Percentiles rank a stretch among this genome's conserved stretches.
These are phyloP conservation scores for Rhincodon typus DNA, from an alignment of 2,797 vertebrate species.

Conservation along the genomic window DNA sequence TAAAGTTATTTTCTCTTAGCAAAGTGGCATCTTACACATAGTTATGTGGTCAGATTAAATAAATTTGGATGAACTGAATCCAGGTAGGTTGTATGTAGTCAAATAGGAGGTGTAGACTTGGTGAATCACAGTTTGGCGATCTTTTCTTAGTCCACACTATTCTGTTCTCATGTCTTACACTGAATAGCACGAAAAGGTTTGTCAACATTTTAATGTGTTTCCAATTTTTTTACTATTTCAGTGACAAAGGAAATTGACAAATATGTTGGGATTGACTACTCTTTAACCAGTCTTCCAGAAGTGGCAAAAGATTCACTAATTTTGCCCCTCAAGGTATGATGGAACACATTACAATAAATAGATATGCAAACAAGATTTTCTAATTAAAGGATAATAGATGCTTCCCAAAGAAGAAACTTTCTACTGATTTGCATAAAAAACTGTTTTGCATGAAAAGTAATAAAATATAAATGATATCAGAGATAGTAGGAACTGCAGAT, in stretches of 20 bases:
- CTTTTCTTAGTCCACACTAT: background rate
- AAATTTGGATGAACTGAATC: background rate
- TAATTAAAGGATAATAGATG: background rate
- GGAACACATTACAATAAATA: background rate
- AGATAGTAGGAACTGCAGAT: too few species aligned
- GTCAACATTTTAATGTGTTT: background rate
- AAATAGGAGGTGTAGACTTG: background rate
- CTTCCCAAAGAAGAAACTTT: background rate
- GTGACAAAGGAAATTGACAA: slow-evolving; percentile 51
- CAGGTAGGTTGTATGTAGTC: background rate
- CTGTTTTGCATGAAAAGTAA: background rate
- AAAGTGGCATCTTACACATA: background rate
- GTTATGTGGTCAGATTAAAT: background rate
- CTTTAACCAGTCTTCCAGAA: slow-evolving; percentile 49
- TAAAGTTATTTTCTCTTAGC: background rate
- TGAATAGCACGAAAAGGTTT: background rate
- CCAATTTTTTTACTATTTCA: slow-evolving; percentile 41
- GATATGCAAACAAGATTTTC: background rate
- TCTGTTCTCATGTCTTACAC: background rate
- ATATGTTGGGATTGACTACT: slow-evolving; percentile 50
- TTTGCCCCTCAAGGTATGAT: slow-evolving; percentile 53
- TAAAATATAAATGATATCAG: slow-evolving; percentile 26
- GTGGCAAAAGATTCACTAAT: slow-evolving; percentile 45
- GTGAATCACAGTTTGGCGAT: background rate
- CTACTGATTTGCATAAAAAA: background rate